phyloP scores from a whole-genome alignment of 1,140 invertebrate species.

The Caenorhabditis brenneri region DNA sequence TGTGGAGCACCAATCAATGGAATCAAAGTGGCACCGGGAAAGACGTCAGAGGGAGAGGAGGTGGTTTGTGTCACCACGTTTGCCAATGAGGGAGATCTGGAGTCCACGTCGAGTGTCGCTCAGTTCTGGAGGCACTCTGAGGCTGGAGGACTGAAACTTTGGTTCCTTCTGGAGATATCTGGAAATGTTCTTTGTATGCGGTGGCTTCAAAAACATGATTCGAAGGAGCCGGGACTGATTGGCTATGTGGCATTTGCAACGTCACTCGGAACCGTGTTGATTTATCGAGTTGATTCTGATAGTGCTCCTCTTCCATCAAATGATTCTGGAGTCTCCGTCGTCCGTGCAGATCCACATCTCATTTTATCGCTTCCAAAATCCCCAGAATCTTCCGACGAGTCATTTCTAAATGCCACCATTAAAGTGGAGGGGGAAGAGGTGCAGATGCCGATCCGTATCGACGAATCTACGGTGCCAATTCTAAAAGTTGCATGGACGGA shows the following conservation, averaged over 20 bases:
- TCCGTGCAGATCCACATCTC: not conserved
- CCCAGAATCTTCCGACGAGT: not conserved
- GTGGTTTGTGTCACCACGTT: not conserved
- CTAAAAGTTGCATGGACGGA: not conserved
- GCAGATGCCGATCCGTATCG: not conserved
- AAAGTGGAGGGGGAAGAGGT: constrained; percentile 15
- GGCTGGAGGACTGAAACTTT: not conserved
- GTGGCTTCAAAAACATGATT: constrained; percentile 11
- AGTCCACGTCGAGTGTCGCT: not conserved
- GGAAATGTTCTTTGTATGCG: not conserved
- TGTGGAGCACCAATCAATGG: constrained; percentile 5
- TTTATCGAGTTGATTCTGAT: not conserved
- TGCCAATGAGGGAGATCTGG: not conserved
- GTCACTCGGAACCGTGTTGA: not conserved
- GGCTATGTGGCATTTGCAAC: not conserved
- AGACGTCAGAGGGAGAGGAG: not conserved
- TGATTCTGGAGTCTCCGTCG: not conserved
- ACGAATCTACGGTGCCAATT: not conserved
- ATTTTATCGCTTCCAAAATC: not conserved
- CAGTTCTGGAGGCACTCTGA: not conserved
- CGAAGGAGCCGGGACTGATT: not conserved
- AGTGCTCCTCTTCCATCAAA: not conserved
- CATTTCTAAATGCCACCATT: not conserved
- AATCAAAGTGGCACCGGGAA: not conserved
- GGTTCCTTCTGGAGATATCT: not conserved